Evolutionary conservation across 2,797 vertebrate species (phyloP), one percentile per base, ranked within the genome.

Genomic region (Gastrophryne carolinensis): DNA sequence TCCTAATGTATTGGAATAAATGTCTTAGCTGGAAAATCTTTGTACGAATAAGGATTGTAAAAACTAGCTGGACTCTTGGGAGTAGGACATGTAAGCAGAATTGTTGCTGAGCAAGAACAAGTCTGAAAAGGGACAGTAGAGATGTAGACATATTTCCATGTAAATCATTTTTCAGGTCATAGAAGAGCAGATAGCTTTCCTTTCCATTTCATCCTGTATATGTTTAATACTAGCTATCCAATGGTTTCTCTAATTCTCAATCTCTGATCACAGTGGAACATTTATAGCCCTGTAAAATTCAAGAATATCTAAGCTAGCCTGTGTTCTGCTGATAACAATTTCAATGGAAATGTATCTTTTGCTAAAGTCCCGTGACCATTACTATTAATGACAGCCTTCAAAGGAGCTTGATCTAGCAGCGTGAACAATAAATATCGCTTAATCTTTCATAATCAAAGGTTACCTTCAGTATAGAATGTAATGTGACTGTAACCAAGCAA

Each of bases 281-380:
- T 29, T 27, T 62, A 70, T 62, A 60, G 19, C 12, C 35, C 53
- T 57, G 52, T 34, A 62, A 41, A 63, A 64, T 71, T 57, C 60
- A 30, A 32, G 11, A 77, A 69, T 29, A 13, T 37, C 53, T 72
- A 78, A 78, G 75, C 75, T 58, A 67, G 75, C 54, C 67, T 78
- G 75, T 39, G 58, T 13, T 71, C n/a, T 65, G 52, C 67, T 71
- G 75, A 78, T 78, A 78, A 78, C 75, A 71, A 72, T 72, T 65
- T 78, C 75, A 78, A 78, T 72, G 34, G 67, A 57, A 64, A n/a
- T 56, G 44, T 65, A 78, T 65, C 61, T 78, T 39, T 70, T 65
- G n/a, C 21, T 27, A 58, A 24, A 54, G 50, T 77, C 50, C 50
- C n/a, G 23, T 57, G 60, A 47, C 64, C 58, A 65, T 77, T 65